Evolutionary conservation across 1,140 invertebrate species (phyloP).

Genomic region (Eriocheir sinensis): DNA sequence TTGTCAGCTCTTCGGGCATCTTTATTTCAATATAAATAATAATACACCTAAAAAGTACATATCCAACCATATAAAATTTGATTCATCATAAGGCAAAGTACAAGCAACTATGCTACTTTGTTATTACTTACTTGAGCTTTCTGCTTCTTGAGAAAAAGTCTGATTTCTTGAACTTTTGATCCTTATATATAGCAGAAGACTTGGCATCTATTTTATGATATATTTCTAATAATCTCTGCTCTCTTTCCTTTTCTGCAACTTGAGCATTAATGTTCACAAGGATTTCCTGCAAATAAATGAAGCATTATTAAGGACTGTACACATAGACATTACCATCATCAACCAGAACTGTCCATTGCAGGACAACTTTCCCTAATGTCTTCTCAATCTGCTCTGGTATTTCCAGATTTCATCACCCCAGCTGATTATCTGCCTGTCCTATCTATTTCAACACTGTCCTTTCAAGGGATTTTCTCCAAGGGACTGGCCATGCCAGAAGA

Average conservation of each 20-base stretch:
- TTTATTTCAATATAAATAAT: constrained; percentile 19
- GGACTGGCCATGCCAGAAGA: no score
- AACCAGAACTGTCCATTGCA: no score
- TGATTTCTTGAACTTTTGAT: constrained; percentile 96
- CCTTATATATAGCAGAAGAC: constrained; percentile 91
- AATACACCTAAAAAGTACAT: constrained; percentile 40
- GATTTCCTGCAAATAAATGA: constrained; percentile 86
- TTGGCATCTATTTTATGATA: constrained; percentile 96
- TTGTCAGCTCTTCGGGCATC: no score
- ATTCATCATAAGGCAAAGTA: no score
- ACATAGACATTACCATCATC: background rate
- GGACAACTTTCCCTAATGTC: no score
- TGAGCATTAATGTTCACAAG: constrained; percentile 93
- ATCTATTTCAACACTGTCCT: no score
- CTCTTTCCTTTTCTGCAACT: constrained; percentile 94
- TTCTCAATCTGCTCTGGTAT: no score
- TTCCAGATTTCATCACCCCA: no score
- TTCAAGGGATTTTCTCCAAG: no score
- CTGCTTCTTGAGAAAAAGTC: constrained; percentile 92
- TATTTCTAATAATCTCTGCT: constrained; percentile 94
- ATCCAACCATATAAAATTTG: no score
- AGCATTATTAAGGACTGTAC: background rate
- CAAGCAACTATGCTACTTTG: background rate
- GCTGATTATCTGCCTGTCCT: no score
- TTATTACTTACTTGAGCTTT: constrained; percentile 86